phyloP scores from a whole-genome alignment of 1,140 invertebrate species.

The Drosophila orena region DNA sequence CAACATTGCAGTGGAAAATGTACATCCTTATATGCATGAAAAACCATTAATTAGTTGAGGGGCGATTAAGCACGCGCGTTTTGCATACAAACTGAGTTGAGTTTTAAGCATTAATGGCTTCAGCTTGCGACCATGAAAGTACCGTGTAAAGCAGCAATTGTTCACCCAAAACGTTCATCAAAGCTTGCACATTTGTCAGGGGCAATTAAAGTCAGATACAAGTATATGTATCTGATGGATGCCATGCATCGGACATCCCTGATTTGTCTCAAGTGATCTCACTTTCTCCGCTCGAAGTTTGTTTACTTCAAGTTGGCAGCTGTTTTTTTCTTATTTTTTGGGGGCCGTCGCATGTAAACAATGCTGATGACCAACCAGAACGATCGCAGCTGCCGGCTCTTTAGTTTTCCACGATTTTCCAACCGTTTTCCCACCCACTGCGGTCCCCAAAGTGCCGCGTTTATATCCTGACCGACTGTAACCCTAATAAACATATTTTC shows the following conservation, averaged over 20 bases:
- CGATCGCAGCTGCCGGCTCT: constrained; percentile 49
- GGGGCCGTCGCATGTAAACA: constrained; percentile 31
- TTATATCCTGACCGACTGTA: constrained; percentile 36
- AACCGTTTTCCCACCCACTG: neutral
- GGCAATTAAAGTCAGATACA: constrained; percentile 4
- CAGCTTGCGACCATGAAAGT: neutral
- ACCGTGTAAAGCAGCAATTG: neutral
- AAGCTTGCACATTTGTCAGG: neutral
- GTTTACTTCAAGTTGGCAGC: constrained; percentile 28
- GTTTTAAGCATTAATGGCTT: neutral
- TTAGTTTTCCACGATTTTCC: constrained; percentile 3
- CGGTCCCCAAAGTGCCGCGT: neutral
- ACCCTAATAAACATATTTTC: constrained; percentile 80
- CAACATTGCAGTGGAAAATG: neutral
- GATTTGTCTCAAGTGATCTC: constrained; percentile 29
- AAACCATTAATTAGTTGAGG: neutral
- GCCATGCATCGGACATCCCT: constrained; percentile 7
- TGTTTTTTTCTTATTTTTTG: constrained; percentile 32
- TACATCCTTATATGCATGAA: neutral
- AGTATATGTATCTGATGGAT: neutral
- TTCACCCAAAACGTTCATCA: neutral
- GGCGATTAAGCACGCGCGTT: neutral
- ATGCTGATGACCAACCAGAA: constrained; percentile 24
- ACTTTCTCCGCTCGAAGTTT: constrained; percentile 3
- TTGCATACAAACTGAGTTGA: neutral